Conservation (phyloP, 2,888 invertebrate species). For the Yponomeuta malinellus region DNA sequence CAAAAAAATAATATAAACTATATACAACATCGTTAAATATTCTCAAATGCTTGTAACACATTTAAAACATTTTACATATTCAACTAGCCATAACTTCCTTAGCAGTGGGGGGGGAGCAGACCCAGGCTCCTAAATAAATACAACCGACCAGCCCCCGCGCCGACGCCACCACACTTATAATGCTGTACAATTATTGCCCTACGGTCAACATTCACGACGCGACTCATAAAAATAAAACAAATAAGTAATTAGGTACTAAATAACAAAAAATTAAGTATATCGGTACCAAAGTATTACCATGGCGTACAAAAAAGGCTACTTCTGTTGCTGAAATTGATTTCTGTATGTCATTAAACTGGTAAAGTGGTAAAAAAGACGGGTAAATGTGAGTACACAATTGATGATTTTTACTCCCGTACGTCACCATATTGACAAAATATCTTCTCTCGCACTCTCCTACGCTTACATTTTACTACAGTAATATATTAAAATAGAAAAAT, state of each 20-base stretch:
- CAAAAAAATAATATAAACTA: slow-evolving; percentile 66
- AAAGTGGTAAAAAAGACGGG: slow-evolving; percentile 31
- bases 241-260: slow-evolving; percentile 15
- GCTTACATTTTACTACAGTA: slow-evolving; percentile 49
- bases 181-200: slow-evolving; percentile 27
- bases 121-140: slow-evolving; percentile 48
- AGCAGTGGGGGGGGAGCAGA: slow-evolving; percentile 43
- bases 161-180: slow-evolving; percentile 6
- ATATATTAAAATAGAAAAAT: slow-evolving; percentile 73
- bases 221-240: slow-evolving; percentile 16
- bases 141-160: slow-evolving; percentile 24
- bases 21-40: slow-evolving; percentile 75
- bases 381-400: slow-evolving; percentile 27
- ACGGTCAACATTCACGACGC: slow-evolving; percentile 20
- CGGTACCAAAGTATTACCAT: slow-evolving; percentile 10
- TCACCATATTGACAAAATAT: slow-evolving; percentile 42
- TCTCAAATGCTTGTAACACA: slow-evolving; percentile 75
- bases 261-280: slow-evolving; percentile 17
- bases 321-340: slow-evolving; percentile 4
- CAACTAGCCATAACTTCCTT: slow-evolving; percentile 69
- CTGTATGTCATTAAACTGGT: slow-evolving; percentile 21
- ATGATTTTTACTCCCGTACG: slow-evolving; percentile 37
- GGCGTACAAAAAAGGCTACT: neutral
- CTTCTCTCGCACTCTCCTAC: slow-evolving; percentile 47
- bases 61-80: slow-evolving; percentile 72